phyloP scores from a whole-genome alignment of 1,140 invertebrate genomes.

The Drosophila pachea region DNA sequence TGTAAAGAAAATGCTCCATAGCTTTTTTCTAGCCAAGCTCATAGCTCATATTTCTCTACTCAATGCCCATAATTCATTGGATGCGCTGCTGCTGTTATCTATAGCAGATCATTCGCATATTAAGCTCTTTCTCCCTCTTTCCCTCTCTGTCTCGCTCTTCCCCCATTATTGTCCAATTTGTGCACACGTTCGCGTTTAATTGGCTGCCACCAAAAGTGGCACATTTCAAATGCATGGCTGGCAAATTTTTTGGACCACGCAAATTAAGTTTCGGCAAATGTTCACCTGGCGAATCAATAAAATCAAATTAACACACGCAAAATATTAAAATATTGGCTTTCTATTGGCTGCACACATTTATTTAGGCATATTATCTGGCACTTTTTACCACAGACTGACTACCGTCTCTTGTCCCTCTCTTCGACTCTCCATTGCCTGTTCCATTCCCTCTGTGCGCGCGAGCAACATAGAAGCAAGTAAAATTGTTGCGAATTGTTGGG shows the following conservation, averaged over 20 bases:
- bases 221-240: neutral
- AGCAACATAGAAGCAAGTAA: neutral
- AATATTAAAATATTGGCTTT: slow-evolving; percentile 19
- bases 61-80: too few relatives aligned
- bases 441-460: neutral
- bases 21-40: too few relatives aligned
- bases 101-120: too few relatives aligned
- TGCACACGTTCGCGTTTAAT: neutral
- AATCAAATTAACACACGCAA: slow-evolving; percentile 36
- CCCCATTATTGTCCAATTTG: too few relatives aligned
- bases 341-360: slow-evolving; percentile 13
- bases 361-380: neutral
- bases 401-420: neutral
- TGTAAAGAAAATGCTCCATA: too few relatives aligned
- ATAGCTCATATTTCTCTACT: too few relatives aligned
- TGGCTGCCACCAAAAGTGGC: neutral
- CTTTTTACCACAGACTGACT: neutral
- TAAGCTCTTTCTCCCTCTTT: too few relatives aligned
- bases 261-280: neutral
- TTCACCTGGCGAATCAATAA: slow-evolving; percentile 11
- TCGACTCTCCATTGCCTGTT: neutral
- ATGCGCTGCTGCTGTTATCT: too few relatives aligned
- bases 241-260: neutral
- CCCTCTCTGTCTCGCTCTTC: too few relatives aligned
- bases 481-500: neutral